These are phyloP conservation scores for Cyclopterus lumpus DNA, from an alignment of 2,797 vertebrate species.

Conservation along the genomic window DNA sequence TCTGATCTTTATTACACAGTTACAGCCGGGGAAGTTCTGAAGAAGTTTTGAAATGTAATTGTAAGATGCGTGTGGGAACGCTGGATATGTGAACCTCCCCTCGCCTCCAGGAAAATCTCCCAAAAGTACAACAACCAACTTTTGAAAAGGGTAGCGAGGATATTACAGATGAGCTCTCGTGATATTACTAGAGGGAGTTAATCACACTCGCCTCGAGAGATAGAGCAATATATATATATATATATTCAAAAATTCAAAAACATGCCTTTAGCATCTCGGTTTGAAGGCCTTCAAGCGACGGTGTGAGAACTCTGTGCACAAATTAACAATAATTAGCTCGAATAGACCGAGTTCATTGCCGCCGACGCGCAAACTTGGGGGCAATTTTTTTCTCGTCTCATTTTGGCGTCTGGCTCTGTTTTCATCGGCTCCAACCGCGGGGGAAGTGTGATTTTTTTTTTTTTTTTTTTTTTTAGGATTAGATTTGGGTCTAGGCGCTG, in stretches of 20 bases:
- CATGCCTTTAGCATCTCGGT: no score
- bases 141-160: not conserved
- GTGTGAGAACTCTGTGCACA: not conserved
- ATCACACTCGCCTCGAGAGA: not conserved
- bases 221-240: no score
- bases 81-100: not conserved
- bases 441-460: no score
- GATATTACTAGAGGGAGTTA: not conserved
- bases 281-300: no score
- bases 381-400: no score
- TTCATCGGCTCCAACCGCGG: no score
- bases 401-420: not conserved
- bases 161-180: not conserved
- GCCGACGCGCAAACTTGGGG: no score
- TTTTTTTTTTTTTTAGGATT: no score
- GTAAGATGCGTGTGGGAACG: constrained; percentile 7
- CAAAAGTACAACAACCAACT: not conserved
- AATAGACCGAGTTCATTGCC: no score
- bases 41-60: constrained; percentile 35
- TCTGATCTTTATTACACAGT: constrained; percentile 4
- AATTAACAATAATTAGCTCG: not conserved
- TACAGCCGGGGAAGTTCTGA: constrained; percentile 16
- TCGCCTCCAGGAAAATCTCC: constrained; percentile 12
- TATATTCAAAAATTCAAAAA: no score
- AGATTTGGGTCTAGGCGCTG: constrained; percentile 21